Evolutionary conservation across 2,113 vertebrate species (phyloP), one percentile per base, ranked within the genome.

Genomic region (Spea bombifrons): DNA sequence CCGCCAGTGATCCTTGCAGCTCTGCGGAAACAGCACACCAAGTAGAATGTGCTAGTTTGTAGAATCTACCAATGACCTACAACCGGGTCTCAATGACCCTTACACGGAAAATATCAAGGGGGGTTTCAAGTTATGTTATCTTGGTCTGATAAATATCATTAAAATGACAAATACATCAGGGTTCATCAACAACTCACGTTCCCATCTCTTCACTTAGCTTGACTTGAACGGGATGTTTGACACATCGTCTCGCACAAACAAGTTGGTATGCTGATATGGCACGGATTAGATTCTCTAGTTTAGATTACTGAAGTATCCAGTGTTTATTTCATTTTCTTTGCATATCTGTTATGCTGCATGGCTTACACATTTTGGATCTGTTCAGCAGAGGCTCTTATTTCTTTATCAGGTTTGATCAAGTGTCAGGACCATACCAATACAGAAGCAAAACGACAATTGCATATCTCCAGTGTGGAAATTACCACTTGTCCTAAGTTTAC

Each of bases 191-290:
- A 53, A 53, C 10, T 8, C 10, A 53, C 50, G 30, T 30, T 53
- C 10, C 50, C 50, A 15, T 49, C 17, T 73, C n/a, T 81, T 12
- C 61, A 44, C 16, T 9, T 81, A 81, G 74, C 73, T 67, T 74
- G 48, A 70, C 13, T 73, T 44, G 5, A 65, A 48, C 30, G 64
- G 48, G 50, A 55, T 71, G 52, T 47, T 68, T 76, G 72, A 75
- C 67, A 68, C 65, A 13, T 57, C 73, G 10, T 8, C 61, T 65
- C 17, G 66, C 47, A 53, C 59, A 65, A 76, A 71, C 30, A 81
- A 43, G 50, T 12, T 46, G 79, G 73, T 81, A 69, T 64, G 73
- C 10, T 55, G 5, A 10, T 45, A 16, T 45, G 16, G 5, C 17
- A 10, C 8, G 50, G 17, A n/a, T 16, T 78, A 71, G 76, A 7